Percentiles rank a stretch among this genome's conserved stretches.
phyloP scores from a whole-genome alignment of 2,888 invertebrate genomes.

The Athripsodes cinereus region DNA sequence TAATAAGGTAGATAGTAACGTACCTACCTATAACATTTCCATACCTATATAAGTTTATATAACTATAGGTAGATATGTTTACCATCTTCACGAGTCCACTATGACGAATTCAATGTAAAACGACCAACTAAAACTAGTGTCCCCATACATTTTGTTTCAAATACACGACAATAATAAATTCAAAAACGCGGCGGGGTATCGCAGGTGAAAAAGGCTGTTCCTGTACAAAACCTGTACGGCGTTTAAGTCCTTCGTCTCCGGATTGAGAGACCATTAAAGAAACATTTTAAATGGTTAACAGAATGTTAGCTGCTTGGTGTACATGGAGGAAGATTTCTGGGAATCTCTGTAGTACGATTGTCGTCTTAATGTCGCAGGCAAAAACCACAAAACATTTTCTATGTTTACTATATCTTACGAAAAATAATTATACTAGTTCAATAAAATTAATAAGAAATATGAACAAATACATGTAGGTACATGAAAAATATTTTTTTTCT shows the following conservation, averaged over 20 bases:
- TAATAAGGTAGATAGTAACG: neutral
- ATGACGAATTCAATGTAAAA: constrained; percentile 19
- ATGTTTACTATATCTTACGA: too few species aligned
- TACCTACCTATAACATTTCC: too few species aligned
- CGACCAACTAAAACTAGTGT: constrained; percentile 26
- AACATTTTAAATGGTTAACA: constrained; percentile 28
- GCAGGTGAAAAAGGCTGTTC: constrained; percentile 11
- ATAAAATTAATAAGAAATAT: too few species aligned
- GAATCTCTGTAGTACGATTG: constrained; percentile 27
- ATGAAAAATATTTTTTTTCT: too few species aligned
- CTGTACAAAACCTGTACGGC: constrained; percentile 3
- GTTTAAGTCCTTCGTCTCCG: constrained; percentile 13
- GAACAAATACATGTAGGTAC: too few species aligned
- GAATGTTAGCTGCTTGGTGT: constrained; percentile 26
- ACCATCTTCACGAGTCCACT: constrained; percentile 17
- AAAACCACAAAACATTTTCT: too few species aligned
- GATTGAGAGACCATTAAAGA: constrained; percentile 24
- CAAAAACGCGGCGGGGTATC: constrained; percentile 21
- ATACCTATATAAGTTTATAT: too few species aligned
- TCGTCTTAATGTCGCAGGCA: constrained; percentile 17
- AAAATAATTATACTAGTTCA: too few species aligned
- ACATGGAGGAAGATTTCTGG: constrained; percentile 27
- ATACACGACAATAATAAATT: constrained; percentile 28
- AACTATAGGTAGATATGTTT: neutral
- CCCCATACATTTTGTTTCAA: constrained; percentile 28